A percentile compares a stretch with the other conserved stretches of the same genome.
These are phyloP conservation scores for Papilio protenor DNA, from an alignment of 2,888 invertebrate genomes.

Conservation along the genomic window DNA sequence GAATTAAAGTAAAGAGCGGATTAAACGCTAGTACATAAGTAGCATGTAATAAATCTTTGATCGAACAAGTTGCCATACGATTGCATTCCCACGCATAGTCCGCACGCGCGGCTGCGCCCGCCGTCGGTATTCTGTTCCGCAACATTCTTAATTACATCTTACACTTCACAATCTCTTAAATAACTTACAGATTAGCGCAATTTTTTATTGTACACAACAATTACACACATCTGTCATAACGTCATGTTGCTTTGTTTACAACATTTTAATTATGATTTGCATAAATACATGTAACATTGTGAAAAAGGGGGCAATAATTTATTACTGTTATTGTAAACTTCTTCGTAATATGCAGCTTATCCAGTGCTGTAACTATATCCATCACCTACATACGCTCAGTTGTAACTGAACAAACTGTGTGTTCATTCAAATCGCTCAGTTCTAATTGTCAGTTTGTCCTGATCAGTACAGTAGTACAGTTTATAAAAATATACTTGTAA, in stretches of 20 bases:
- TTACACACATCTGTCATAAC: slow-evolving; percentile 43
- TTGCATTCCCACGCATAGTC: slow-evolving; percentile 50
- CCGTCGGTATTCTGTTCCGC: slow-evolving; percentile 51
- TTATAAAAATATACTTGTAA: too few relatives aligned
- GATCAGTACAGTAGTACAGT: too few relatives aligned
- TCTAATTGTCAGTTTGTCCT: too few relatives aligned
- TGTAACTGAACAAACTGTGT: too few relatives aligned
- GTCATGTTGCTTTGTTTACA: not conserved
- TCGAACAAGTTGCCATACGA: slow-evolving; percentile 34
- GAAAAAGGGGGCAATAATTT: too few relatives aligned
- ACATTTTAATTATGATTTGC: not conserved
- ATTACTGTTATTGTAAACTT: too few relatives aligned
- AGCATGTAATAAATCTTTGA: slow-evolving; percentile 13
- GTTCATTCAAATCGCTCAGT: too few relatives aligned
- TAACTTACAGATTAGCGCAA: slow-evolving; percentile 43
- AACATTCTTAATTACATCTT: slow-evolving; percentile 46
- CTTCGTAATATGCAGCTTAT: too few relatives aligned
- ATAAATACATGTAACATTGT: not conserved
- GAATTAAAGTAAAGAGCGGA: too few relatives aligned
- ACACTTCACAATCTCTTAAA: slow-evolving; percentile 46
- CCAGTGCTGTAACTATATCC: too few relatives aligned
- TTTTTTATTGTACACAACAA: slow-evolving; percentile 32
- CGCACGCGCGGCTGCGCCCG: slow-evolving; percentile 51
- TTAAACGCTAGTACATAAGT: not conserved
- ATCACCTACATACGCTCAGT: too few relatives aligned